Base-by-base conservation (phyloP, 2,113 vertebrate species). In the Antennarius striatus region DNA sequence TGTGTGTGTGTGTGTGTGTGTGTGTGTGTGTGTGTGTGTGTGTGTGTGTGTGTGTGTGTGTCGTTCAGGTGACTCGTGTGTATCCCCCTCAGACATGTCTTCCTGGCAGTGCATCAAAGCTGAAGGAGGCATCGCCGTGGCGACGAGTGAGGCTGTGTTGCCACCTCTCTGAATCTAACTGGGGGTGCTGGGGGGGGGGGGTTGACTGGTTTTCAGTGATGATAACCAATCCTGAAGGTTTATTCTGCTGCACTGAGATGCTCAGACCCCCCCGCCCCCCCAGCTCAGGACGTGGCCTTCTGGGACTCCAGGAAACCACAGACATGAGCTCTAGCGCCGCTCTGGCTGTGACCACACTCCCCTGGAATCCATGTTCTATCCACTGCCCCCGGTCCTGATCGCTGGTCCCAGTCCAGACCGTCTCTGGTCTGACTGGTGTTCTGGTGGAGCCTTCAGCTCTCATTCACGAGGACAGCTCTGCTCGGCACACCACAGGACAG, bases 71-170 rank as follows among this genome's bases (percentile, higher is more conserved):
- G 10, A n/a, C 39, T 9, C 42, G 32, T 63, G 63, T 71, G 69
- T 72, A 80, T n/a, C n/a, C n/a, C n/a, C n/a, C n/a, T n/a, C n/a
- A 84, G 69, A 75, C 71, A 81, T 55, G 54, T 53, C 63, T 42
- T 73, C 57, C 57, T 87, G 86, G 89, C 82, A 76, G 53, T 0
- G 47, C 78, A 77, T 88, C 72, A 83, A 82, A 85, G 78, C 56
- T 1, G 4, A 29, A 32, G 56, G 55, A 78, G 77, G 47, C 56
- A 22, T 22, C 22, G 22, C 22, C 22, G 22, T 10, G 28, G 48
- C 36, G 60, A 54, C 0, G 60, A 71, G 22, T 28, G 71, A 70
- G 61, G 40, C 68, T 12, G 32, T 73, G 50, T 74, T 30, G 79
- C 75, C 76, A 61, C 85, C 81, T 73, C 73, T 68, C 57, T 48